Base-by-base conservation (phyloP, 2,113 vertebrate genomes). In the Engystomops pustulosus region DNA sequence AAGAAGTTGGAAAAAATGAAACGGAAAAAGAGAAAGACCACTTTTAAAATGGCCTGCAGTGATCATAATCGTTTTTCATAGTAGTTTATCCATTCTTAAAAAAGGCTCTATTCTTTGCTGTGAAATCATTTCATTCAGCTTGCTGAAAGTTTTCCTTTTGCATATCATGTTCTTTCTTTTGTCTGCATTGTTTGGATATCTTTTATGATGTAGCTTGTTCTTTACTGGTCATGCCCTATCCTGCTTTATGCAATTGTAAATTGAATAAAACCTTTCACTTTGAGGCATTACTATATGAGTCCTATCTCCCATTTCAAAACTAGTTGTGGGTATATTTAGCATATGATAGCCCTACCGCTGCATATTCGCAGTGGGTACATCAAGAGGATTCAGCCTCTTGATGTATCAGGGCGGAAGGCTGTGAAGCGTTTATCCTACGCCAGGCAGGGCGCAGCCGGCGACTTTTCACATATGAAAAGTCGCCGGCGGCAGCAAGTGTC, bases 1-100 rank as follows among this genome's bases (percentile, higher is more conserved):
- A 90, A 91, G 88, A 80, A 69, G 71, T 80, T 87, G 86, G 84
- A 4, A 77, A 86, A 89, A 86, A 80, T 72, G 8, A 49, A 84
- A 36, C 51, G 30, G 72, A 44, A 34, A 12, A 70, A 7, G 34
- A 44, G 44, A 49, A 65, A 75, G 34, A 79, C 34, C 34, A 45
- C 65, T 85, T 85, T 78, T 70, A 68, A 82, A 85, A 70, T 41
- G 47, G 47, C 75, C 62, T 58, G 34, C 47, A 69, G 47, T 23
- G 58, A 23, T 65, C 70, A 18, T 47, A 41, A 76, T 75, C 55
- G 18, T 6, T 75, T 75, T 83, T 83, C 25, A 84, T 78, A 67
- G 45, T 84, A 62, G n/a, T 77, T 79, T 79, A 85, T 79, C 10
- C 47, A 79, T 41, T 18, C 53, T 58, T 20, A 45, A 79, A 38